Percentiles rank a stretch among this genome's conserved stretches.
These are phyloP conservation scores for Campoletis sonorensis DNA, from an alignment of 1,140 invertebrate species.

Conservation along the genomic window DNA sequence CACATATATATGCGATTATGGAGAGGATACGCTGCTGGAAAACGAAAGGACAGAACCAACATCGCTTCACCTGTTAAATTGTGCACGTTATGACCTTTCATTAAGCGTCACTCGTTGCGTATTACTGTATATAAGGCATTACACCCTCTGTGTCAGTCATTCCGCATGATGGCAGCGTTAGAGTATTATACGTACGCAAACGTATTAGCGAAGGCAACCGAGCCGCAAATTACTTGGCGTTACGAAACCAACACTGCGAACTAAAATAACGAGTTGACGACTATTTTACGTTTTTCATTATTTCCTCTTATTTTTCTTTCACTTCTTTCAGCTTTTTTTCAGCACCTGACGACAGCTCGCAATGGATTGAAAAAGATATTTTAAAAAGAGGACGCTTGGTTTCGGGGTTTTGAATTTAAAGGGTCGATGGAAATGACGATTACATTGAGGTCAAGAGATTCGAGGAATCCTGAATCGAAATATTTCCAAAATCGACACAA, in stretches of 20 bases:
- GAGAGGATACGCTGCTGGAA: not conserved
- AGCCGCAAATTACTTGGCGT: slow-evolving; percentile 17
- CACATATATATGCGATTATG: too few relatives aligned
- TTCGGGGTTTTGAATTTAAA: too few relatives aligned
- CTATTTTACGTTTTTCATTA: too few relatives aligned
- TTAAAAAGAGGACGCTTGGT: too few relatives aligned
- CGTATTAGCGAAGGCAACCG: slow-evolving; percentile 8
- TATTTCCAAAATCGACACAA: too few relatives aligned
- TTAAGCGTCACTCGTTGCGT: not conserved
- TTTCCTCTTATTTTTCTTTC: not conserved
- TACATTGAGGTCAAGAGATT: too few relatives aligned
- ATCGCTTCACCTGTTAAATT: not conserved
- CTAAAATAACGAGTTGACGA: slow-evolving; percentile 10
- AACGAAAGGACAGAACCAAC: not conserved
- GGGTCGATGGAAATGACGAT: too few relatives aligned
- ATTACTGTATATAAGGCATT: slow-evolving; percentile 4
- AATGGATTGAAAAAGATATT: too few relatives aligned
- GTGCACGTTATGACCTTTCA: not conserved
- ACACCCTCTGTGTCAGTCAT: not conserved
- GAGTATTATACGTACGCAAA: slow-evolving; percentile 11
- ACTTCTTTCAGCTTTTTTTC: not conserved
- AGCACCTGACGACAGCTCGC: too few relatives aligned
- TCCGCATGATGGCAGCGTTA: slow-evolving; percentile 8
- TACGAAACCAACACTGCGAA: not conserved
- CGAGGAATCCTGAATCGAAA: too few relatives aligned